phyloP scores from a whole-genome alignment of 2,888 invertebrate genomes.

The Pristionchus arcanus region DNA sequence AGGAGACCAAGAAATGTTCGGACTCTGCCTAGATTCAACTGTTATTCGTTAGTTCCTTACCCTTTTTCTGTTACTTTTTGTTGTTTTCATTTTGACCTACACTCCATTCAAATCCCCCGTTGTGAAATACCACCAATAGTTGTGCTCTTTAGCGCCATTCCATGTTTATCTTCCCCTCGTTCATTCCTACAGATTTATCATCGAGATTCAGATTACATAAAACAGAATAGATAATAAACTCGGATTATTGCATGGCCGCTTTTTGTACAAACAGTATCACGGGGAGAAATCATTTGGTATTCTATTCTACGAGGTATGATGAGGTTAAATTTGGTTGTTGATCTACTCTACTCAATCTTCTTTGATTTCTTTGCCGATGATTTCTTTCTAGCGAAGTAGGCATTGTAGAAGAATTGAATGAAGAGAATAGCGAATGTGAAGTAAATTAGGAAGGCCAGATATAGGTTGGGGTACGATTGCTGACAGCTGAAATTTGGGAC shows the following conservation, averaged over 20 bases:
- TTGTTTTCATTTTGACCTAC: constrained; percentile 26
- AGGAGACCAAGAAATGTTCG: background rate
- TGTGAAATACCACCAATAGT: constrained; percentile 20
- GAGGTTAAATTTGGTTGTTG: background rate
- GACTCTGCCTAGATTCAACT: background rate
- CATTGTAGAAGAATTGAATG: constrained; percentile 74
- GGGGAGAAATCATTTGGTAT: background rate
- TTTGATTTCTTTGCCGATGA: background rate
- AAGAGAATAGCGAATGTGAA: constrained; percentile 76
- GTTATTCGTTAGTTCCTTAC: background rate
- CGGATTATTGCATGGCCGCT: constrained; percentile 42
- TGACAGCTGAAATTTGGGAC: constrained; percentile 68
- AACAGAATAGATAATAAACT: constrained; percentile 1
- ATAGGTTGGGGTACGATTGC: constrained; percentile 75
- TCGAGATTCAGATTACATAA: constrained; percentile 27
- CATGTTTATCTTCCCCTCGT: background rate
- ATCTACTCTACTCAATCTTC: constrained; percentile 20
- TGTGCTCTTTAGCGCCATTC: constrained; percentile 47
- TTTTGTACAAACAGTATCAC: constrained; percentile 36
- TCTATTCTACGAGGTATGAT: background rate
- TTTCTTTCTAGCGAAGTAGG: constrained; percentile 68
- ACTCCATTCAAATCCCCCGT: constrained; percentile 29
- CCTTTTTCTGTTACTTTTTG: constrained; percentile 31
- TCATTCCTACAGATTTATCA: constrained; percentile 34
- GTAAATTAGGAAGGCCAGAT: constrained; percentile 76